phyloP scores from a whole-genome alignment of 2,113 vertebrate genomes.

The Charadrius vociferus region DNA sequence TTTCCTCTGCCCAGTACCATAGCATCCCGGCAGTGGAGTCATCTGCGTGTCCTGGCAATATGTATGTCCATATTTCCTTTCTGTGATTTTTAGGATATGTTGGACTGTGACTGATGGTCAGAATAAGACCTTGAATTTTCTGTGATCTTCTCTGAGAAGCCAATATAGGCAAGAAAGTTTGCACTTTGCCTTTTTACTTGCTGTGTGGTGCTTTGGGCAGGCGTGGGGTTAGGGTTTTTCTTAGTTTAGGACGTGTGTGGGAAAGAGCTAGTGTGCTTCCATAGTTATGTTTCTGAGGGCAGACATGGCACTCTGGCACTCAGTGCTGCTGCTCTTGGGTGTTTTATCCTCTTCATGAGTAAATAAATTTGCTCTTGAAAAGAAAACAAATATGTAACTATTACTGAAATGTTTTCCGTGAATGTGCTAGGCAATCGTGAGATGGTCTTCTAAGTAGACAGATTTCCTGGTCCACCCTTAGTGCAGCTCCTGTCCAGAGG shows the following conservation, averaged over 20 bases:
- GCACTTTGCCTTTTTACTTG: background rate
- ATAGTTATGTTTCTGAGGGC: background rate
- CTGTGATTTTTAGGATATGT: background rate
- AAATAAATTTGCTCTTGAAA: background rate
- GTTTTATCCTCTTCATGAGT: background rate
- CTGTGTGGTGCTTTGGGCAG: rapidly evolving
- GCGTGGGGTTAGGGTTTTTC: background rate
- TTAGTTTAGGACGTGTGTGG: rapidly evolving
- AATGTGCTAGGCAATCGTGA: background rate
- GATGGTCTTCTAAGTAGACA: background rate
- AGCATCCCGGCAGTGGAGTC: background rate
- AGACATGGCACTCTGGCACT: background rate
- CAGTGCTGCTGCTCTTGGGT: background rate
- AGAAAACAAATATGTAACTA: rapidly evolving
- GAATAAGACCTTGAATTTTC: background rate
- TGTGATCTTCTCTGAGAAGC: background rate
- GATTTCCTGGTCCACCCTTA: background rate
- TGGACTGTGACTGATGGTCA: background rate
- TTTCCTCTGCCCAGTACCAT: background rate
- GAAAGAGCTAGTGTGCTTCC: background rate
- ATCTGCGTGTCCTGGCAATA: background rate
- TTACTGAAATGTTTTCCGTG: background rate
- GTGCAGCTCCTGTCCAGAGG: background rate
- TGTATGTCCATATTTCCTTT: background rate
- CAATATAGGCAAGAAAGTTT: background rate